A percentile compares a stretch with the other conserved stretches of the same genome.
phyloP scores from a whole-genome alignment of 2,888 invertebrate genomes.

The Molorchus minor region DNA sequence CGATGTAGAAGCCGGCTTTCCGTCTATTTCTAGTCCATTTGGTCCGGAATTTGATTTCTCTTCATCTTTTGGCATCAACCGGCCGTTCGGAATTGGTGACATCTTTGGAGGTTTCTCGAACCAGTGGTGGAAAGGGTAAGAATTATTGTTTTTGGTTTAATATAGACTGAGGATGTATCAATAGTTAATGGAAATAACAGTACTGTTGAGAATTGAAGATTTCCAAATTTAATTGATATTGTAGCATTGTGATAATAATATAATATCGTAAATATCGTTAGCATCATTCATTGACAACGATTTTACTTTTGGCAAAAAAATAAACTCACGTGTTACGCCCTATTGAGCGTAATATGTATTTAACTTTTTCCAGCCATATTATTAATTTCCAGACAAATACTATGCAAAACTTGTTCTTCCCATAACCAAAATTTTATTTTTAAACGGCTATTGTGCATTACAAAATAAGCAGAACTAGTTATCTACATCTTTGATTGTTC shows the following conservation, averaged over 20 bases:
- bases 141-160: conserved; percentile 8
- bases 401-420: too few species aligned
- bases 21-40: conserved; percentile 36
- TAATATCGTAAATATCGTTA: neutral
- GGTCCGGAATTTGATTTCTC: conserved; percentile 46
- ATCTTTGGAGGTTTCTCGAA: conserved; percentile 50
- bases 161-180: too few species aligned
- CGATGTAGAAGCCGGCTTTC: conserved; percentile 38
- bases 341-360: too few species aligned
- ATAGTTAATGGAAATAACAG: too few species aligned
- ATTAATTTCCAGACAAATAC: too few species aligned
- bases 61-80: conserved; percentile 32
- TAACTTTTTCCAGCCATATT: too few species aligned
- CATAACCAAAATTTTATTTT: too few species aligned
- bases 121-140: conserved; percentile 66
- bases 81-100: conserved; percentile 51
- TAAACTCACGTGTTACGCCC: too few species aligned
- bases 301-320: neutral
- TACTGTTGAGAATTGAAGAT: too few species aligned
- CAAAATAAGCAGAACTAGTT: too few species aligned
- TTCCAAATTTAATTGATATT: neutral
- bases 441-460: too few species aligned
- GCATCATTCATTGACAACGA: neutral
- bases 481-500: too few species aligned
- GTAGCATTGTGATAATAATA: neutral